phyloP scores from a whole-genome alignment of 2,888 invertebrate genomes.

The Beris chalybata region DNA sequence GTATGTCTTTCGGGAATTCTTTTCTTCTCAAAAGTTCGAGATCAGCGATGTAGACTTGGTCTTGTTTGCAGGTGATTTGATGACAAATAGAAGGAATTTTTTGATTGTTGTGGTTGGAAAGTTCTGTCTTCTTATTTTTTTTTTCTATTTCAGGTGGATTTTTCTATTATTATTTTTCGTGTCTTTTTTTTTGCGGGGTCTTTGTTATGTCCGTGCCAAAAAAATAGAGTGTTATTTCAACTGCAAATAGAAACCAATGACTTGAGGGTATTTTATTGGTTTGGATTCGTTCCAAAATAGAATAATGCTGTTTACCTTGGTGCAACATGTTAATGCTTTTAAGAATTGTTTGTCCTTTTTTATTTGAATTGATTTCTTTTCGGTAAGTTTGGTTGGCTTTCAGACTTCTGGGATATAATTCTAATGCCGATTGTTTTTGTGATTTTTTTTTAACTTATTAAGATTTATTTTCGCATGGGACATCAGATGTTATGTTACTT shows the following conservation, averaged over 20 bases:
- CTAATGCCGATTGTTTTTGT: no score
- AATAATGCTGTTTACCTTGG: no score
- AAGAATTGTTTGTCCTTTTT: no score
- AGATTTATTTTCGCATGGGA: no score
- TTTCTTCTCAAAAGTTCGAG: no score
- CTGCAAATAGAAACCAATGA: constrained; percentile 15
- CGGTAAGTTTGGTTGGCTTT: no score
- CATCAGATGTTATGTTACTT: no score
- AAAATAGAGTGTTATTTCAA: constrained; percentile 10
- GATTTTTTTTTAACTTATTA: no score
- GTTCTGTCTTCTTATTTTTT: neutral
- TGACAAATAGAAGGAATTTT: constrained; percentile 22
- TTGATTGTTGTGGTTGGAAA: neutral
- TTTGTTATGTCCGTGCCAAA: neutral
- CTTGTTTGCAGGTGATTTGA: constrained; percentile 31
- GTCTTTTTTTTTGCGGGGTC: neutral
- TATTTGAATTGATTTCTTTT: no score
- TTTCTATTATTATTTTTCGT: neutral
- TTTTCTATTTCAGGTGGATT: neutral
- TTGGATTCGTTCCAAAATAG: neutral
- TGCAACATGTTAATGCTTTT: no score
- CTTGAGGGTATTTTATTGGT: constrained; percentile 21
- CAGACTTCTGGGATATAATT: no score
- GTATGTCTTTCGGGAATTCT: no score
- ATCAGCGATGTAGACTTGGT: neutral